These are phyloP conservation scores for Adelges cooleyi DNA, from an alignment of 1,140 invertebrate genomes.

Conservation along the genomic window DNA sequence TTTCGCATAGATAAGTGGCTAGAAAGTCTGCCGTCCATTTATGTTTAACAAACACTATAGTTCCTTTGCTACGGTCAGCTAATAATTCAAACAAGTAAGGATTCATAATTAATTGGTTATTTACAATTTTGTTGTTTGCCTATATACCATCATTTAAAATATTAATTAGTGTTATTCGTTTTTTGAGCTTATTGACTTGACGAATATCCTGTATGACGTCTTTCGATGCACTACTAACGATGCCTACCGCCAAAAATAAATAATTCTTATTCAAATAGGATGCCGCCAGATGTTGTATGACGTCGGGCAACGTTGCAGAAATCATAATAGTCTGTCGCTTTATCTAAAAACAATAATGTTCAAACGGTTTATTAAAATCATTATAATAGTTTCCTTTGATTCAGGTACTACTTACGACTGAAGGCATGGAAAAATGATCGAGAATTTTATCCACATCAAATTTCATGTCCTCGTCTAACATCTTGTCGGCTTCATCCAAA, in stretches of 20 bases:
- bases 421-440: constrained; percentile 59
- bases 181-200: constrained; percentile 60
- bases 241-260: constrained; percentile 95
- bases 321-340: constrained; percentile 95
- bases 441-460: constrained; percentile 64
- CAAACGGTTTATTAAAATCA: background rate
- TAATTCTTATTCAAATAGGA: constrained; percentile 94
- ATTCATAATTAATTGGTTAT: too few relatives aligned
- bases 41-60: constrained; percentile 95
- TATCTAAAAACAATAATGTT: constrained; percentile 45
- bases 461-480: constrained; percentile 88
- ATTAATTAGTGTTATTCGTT: constrained; percentile 59
- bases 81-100: too few relatives aligned
- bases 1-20: constrained; percentile 76
- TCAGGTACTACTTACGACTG: constrained; percentile 34
- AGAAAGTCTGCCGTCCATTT: constrained; percentile 95
- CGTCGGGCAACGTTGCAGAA: constrained; percentile 96
- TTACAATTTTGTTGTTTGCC: too few relatives aligned
- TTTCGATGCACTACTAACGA: constrained; percentile 82
- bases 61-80: too few relatives aligned
- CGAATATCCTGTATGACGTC: constrained; percentile 79
- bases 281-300: constrained; percentile 88
- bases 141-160: too few relatives aligned
- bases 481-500: constrained; percentile 90
- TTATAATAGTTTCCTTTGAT: background rate